Conservation (phyloP, 2,797 vertebrate genomes). For the Acrossocheilus fasciatus region DNA sequence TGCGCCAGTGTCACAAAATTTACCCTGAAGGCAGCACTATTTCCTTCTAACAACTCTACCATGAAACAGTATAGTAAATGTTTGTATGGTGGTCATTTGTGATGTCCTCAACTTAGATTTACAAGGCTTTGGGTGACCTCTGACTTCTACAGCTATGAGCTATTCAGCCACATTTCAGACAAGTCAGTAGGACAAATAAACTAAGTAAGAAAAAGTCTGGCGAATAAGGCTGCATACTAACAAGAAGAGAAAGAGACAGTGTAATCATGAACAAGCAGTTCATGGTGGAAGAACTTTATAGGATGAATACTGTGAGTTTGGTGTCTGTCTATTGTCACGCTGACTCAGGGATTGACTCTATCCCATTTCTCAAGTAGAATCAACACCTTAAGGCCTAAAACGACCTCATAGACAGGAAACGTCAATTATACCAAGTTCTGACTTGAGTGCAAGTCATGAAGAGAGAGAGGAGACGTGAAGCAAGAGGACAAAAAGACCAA, state of each 20-base stretch:
- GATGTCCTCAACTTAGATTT: background rate
- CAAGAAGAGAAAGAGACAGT: background rate
- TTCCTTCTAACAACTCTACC: background rate
- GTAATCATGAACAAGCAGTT: constrained; percentile 26
- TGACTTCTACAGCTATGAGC: constrained; percentile 19
- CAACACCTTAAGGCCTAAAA: constrained; percentile 30
- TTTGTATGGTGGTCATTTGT: constrained; percentile 16
- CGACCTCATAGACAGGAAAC: constrained; percentile 31
- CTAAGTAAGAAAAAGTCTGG: constrained; percentile 33
- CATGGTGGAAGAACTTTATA: background rate
- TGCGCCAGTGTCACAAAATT: background rate
- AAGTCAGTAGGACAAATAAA: constrained; percentile 33
- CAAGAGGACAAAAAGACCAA: background rate
- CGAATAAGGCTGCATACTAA: background rate
- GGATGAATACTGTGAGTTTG: background rate
- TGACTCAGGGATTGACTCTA: constrained; percentile 44
- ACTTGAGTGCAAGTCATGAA: constrained; percentile 3
- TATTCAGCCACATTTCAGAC: constrained; percentile 7
- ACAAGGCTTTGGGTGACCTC: constrained; percentile 17
- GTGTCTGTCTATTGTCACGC: constrained; percentile 39
- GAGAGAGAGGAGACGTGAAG: background rate
- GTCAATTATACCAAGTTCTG: constrained; percentile 26
- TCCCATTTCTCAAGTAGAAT: constrained; percentile 21
- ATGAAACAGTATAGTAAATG: constrained; percentile 15
- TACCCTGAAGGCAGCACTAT: background rate